phyloP scores from a whole-genome alignment of 2,113 vertebrate genomes.

The Chaetops frenatus region DNA sequence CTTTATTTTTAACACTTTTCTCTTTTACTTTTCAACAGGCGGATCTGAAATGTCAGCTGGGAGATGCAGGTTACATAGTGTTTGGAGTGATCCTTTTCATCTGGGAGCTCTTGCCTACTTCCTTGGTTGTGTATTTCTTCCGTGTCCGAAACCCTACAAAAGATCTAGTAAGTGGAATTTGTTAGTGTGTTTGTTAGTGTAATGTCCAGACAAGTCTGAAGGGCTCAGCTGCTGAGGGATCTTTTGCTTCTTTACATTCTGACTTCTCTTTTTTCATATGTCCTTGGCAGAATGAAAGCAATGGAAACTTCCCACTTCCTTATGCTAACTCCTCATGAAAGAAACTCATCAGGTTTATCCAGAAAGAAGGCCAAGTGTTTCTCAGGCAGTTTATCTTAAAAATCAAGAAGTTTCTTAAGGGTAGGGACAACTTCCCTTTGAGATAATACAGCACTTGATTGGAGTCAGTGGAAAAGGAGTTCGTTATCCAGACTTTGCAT shows the following conservation, averaged over 20 bases:
- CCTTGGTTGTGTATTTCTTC: constrained; percentile 94
- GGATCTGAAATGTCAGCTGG: constrained; percentile 88
- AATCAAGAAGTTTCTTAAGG: neutral
- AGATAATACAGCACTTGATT: neutral
- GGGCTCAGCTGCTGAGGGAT: neutral
- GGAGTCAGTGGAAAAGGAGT: neutral
- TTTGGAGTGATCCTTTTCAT: constrained; percentile 93
- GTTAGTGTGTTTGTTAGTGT: neutral
- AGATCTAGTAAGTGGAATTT: constrained; percentile 78
- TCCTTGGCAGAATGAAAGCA: neutral
- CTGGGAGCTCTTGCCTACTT: constrained; percentile 96
- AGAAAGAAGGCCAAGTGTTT: neutral
- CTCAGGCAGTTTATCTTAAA: neutral
- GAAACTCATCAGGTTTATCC: neutral
- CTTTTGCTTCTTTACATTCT: neutral
- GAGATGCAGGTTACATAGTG: constrained; percentile 87
- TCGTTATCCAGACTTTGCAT: neutral
- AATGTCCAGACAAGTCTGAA: neutral
- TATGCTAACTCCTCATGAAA: neutral
- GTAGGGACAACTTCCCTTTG: neutral
- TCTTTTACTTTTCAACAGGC: constrained; percentile 75
- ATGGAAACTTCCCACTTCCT: neutral
- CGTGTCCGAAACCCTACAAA: constrained; percentile 85
- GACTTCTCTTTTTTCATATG: neutral
- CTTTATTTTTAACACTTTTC: neutral